Evolutionary conservation across 2,797 vertebrate species (phyloP), one percentile per base, ranked within the genome.

Genomic region (Oryzias sinensis): DNA sequence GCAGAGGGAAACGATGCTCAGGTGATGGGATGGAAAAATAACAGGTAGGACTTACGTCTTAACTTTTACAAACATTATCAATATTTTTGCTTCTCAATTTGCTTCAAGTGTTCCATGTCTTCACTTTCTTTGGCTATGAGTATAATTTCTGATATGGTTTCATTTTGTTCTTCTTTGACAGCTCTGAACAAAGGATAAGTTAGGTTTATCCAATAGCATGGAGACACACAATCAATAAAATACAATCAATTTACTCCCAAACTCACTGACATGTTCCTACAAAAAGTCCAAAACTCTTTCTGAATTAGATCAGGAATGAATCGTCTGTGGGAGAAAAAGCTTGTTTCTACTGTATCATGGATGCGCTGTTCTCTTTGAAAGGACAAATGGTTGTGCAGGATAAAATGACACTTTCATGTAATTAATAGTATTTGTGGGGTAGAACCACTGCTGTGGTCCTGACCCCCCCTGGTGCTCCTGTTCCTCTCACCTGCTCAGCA

Each of bases 401-500:
- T 37, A 37, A 46, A 53, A 72, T 53, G 59, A 64, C 64, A 47
- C 56, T 59, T 68, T 56, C 44, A 50, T 37, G 50, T 65, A 62
- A 84, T 78, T 72, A 76, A 77, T 75, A 85, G 64, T 59, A 59
- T 75, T 69, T 54, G 72, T 41, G 14, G 40, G 73, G 1, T 53
- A 77, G 66, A 59, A 63, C 45, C 67, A 49, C 43, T 15, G 54
- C 76, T 63, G 56, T 67, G 67, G 68, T 73, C 74, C 61, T 72
- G 60, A 72, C 63, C 67, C 63, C 61, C 1, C 24, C 45, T 51
- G 56, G 50, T 53, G 61, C 43, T 40, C 58, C 59, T 63, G 55
- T 57, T 22, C 0, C 37, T 68, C 61, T 58, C 53, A 49, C 49
- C 77, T 83, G 81, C 70, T 88, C 79, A 76, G 80, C 84, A 88